Conservation (phyloP, 2,888 invertebrate species). For the Ypsolopha scabrella region DNA sequence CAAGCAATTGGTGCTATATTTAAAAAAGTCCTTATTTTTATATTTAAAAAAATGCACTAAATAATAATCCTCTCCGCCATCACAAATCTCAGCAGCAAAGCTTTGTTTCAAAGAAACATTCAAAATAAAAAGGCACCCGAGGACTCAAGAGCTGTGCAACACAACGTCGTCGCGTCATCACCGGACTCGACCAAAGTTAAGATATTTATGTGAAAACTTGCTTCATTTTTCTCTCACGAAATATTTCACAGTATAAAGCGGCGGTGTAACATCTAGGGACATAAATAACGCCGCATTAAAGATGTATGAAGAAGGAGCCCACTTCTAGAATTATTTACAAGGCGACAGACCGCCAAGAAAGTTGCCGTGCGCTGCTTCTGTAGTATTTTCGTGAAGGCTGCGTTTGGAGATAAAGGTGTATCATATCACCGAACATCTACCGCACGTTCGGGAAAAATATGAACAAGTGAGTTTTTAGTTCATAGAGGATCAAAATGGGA, state of each 20-base stretch:
- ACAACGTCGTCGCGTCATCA: slow-evolving; percentile 45
- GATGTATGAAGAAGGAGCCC: slow-evolving; percentile 36
- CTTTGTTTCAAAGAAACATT: slow-evolving; percentile 7
- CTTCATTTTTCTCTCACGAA: slow-evolving; percentile 52
- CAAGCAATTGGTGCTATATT: no score
- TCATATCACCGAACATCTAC: no score
- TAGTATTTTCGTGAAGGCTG: no score
- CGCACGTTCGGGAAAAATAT: no score
- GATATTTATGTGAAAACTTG: slow-evolving; percentile 63
- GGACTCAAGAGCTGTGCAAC: slow-evolving; percentile 27
- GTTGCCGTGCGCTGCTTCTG: no score
- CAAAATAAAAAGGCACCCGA: slow-evolving; percentile 20
- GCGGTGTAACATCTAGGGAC: slow-evolving; percentile 24
- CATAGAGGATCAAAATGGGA: no score
- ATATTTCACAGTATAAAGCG: slow-evolving; percentile 34
- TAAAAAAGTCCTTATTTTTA: no score
- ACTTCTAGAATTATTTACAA: slow-evolving; percentile 36
- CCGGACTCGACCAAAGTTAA: slow-evolving; percentile 17
- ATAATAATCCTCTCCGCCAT: not conserved
- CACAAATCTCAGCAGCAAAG: not conserved
- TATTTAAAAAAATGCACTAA: not conserved
- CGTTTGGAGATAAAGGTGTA: no score
- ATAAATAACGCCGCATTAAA: slow-evolving; percentile 46
- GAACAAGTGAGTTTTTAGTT: no score
- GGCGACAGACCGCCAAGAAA: not conserved